Evolutionary conservation across 2,888 invertebrate genomes (phyloP), one percentile per base, ranked within the genome.

Genomic region (Aspidiotus destructor): DNA sequence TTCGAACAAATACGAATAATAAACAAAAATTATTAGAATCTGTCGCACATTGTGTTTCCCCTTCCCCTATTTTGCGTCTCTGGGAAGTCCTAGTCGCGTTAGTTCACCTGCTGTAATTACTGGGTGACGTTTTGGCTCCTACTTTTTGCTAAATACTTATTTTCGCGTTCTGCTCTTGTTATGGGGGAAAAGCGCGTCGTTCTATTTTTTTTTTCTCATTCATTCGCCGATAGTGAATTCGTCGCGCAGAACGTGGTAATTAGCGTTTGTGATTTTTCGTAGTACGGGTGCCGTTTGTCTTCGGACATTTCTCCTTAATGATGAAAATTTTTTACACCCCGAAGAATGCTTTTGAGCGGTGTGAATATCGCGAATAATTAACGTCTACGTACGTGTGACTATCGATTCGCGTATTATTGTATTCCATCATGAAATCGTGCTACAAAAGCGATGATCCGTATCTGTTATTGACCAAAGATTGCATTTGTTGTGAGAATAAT

Each of bases 401-500:
- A 28, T 28, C 28, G 28, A 28, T 28, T 28, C 28, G 28, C 28
- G 28, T 28, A 28, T 28, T 28, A 28, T 28, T 28, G 28, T 28
- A 28, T 28, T 28, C 28, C 28, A 40, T 8, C 13, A 58, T 58
- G 58, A 58, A 58, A 40, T 58, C 58, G 11, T 28, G 58, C 28
- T 13, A 13, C 11, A 40, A 58, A 28, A 58, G 40, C 11, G 42
- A 42, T 15, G 28, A 60, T 58, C 16, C 54, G 54, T 16, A 40
- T 58, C 40, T 40, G 28, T 48, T 52, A 11, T 57, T 44, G 67
- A 40, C 67, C 28, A 67, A 58, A 67, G 57, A 67, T 52, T 60
- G 60, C 48, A 60, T 48, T 60, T 44, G 67, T 44, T 67, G 60
- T 67, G 58, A 60, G 17, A 52, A 67, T 67, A 67, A 67, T 48